Percentiles rank a stretch among this genome's conserved stretches.
Evolutionary conservation across 2,797 vertebrate species (phyloP).

Genomic region (Hyperoplus lanceolatus): DNA sequence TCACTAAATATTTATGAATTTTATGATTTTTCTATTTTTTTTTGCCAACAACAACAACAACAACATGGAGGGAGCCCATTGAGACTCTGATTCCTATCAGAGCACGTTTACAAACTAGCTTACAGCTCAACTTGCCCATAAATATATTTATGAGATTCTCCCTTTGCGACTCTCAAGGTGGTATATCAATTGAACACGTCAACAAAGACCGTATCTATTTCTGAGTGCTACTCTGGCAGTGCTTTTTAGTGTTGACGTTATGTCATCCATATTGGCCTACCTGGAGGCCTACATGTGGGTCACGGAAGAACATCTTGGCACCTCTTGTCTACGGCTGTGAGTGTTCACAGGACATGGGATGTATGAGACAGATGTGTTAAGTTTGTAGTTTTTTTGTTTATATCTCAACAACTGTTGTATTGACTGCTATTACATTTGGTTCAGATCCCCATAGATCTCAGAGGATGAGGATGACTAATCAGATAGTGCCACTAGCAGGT

Average conservation of each 20-base stretch:
- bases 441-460: background rate
- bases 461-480: background rate
- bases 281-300: constrained; percentile 28
- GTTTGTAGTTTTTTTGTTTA: background rate
- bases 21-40: constrained; percentile 52
- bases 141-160: constrained; percentile 73
- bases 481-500: background rate
- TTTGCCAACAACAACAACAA: constrained; percentile 52
- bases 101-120: constrained; percentile 37
- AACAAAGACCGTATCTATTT: constrained; percentile 50
- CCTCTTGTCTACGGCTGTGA: constrained; percentile 11
- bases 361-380: background rate
- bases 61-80: constrained; percentile 51
- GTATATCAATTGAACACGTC: constrained; percentile 51
- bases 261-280: constrained; percentile 16
- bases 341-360: constrained; percentile 3
- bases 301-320: constrained; percentile 39
- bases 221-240: constrained; percentile 41
- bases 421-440: background rate
- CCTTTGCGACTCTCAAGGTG: constrained; percentile 39
- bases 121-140: constrained; percentile 38
- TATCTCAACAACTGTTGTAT: background rate
- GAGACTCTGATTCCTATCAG: constrained; percentile 65
- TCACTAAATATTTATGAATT: constrained; percentile 73
- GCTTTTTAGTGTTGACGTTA: constrained; percentile 24